Percentiles rank a stretch among this genome's conserved stretches.
Conservation (phyloP, 2,113 vertebrate genomes). For the Microcebus murinus region DNA sequence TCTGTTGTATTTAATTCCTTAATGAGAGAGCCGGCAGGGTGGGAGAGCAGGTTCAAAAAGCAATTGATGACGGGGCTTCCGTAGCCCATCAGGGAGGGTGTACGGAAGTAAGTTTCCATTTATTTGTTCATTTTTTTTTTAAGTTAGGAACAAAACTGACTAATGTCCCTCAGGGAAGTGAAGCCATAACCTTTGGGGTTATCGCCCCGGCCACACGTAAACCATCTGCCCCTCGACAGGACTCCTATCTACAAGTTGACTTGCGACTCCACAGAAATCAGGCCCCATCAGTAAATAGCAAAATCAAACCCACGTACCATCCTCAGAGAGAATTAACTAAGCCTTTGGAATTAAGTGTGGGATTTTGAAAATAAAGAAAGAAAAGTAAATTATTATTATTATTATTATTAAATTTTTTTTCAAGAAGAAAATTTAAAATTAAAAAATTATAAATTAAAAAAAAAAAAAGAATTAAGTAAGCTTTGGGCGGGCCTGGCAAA, state of each 20-base stretch:
- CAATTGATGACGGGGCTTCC: not conserved
- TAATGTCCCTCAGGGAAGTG: not conserved
- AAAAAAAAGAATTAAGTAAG: no score
- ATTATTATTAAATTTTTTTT: no score
- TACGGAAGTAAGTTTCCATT: not conserved
- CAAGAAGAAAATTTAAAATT: no score
- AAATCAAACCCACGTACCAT: not conserved
- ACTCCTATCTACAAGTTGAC: not conserved
- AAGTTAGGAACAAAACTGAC: constrained; percentile 11
- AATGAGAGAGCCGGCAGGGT: not conserved
- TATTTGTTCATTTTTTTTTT: not conserved
- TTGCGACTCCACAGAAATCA: not conserved
- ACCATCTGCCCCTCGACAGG: not conserved
- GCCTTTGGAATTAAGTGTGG: not conserved
- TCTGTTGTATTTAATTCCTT: not conserved
- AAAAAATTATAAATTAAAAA: no score
- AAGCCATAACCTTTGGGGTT: not conserved
- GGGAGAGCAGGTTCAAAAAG: not conserved
- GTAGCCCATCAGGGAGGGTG: not conserved
- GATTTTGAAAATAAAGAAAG: no score
- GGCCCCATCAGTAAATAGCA: not conserved
- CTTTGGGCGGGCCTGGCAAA: not conserved
- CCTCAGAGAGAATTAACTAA: not conserved
- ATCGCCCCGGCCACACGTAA: not conserved
- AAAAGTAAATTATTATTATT: no score